These are phyloP conservation scores for Hoplostethus atlanticus DNA, from an alignment of 2,797 vertebrate species.

Conservation along the genomic window DNA sequence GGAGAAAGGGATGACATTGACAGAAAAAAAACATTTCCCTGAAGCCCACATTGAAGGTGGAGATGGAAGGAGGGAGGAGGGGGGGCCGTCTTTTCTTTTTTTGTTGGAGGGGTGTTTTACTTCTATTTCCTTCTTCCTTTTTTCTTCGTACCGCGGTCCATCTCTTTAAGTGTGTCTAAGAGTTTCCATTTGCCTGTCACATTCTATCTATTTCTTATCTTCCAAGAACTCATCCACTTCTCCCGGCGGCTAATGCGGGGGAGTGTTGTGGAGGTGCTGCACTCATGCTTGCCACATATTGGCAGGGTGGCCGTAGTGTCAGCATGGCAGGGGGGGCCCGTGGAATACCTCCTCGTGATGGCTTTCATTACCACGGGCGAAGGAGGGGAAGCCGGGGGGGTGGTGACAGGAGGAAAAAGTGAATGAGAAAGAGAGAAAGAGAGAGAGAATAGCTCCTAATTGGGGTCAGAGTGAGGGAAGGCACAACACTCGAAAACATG, in stretches of 20 bases:
- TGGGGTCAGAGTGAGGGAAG: background rate
- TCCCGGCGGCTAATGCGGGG: constrained; percentile 41
- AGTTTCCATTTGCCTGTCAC: constrained; percentile 68
- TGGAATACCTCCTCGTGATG: constrained; percentile 25
- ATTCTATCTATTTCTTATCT: constrained; percentile 49
- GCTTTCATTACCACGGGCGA: constrained; percentile 17
- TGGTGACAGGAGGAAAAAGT: background rate
- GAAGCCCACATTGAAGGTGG: constrained; percentile 7
- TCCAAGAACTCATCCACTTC: constrained; percentile 40
- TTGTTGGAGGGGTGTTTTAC: too few species aligned
- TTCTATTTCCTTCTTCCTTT: background rate
- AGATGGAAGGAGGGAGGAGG: background rate
- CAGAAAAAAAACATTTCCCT: constrained; percentile 4
- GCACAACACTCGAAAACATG: too few species aligned
- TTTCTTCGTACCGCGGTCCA: constrained; percentile 13
- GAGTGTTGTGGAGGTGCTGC: constrained; percentile 43
- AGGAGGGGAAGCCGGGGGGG: too few species aligned
- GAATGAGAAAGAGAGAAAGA: background rate
- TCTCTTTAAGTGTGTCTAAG: constrained; percentile 54
- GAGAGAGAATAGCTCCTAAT: constrained; percentile 1
- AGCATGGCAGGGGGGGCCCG: background rate
- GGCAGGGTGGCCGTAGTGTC: constrained; percentile 17
- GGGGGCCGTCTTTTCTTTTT: too few species aligned
- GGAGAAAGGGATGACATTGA: constrained; percentile 18
- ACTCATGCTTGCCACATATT: constrained; percentile 19